Base-by-base conservation (phyloP, 1,140 invertebrate species). In the Achroia grisella region DNA sequence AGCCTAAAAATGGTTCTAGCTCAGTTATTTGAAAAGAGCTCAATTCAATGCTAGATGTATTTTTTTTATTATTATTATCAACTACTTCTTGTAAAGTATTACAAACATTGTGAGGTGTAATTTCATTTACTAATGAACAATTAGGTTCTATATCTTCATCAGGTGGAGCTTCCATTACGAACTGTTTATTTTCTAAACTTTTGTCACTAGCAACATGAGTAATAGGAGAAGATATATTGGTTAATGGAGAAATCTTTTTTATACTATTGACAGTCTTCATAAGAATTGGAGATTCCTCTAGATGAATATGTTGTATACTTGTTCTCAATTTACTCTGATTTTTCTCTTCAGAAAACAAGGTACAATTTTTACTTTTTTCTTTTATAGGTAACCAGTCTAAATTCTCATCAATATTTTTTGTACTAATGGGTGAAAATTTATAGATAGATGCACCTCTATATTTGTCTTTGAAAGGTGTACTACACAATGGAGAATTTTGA, bases 391-490 rank as follows among this genome's bases (percentile, higher is more conserved):
- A 30, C 54, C 29, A 58, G 11, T 44, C 52, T 37, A 46, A 43
- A 50, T 46, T 68, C n/a, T 58, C 48, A 28, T 58, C 41, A 23
- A 50, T 15, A 46, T 51, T 41, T 40, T 39, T 13, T 36, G 13
- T 43, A 47, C 29, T 28, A 23, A 83, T 81, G 29, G 79, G 79
- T 42, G 76, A 83, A 46, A 79, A 71, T 50, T 69, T 71, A 44
- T 64, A 80, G 39, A 80, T 79, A 27, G 76, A 80, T 52, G 72
- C 62, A 9, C 69, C 65, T 55, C 71, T 71, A 44, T 73, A 68
- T 56, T 76, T 83, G 31, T 71, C 52, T 48, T 57, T 57, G 30
- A 76, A 76, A 37, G 79, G 79, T 35, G 79, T 83, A 54, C 76
- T 83, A 51, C 69, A 74, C 23, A 77, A 56, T 13, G 71, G 73